Conservation (phyloP, 2,113 vertebrate species). For the Marmota monax region DNA sequence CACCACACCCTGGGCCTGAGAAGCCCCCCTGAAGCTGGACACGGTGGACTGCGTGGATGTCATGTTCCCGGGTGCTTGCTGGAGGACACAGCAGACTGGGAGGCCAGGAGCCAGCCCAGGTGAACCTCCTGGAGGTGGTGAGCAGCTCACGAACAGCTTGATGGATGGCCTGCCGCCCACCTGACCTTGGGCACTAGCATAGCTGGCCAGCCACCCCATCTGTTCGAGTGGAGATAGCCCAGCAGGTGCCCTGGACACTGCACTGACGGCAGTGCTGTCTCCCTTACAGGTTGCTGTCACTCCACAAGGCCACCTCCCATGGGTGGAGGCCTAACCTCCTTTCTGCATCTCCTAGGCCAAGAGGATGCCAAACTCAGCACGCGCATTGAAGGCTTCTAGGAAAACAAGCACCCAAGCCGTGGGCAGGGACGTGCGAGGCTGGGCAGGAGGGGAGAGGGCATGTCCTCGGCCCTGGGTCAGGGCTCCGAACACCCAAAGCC, state of each 20-base stretch:
- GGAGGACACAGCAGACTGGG: background rate
- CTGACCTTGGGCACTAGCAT: background rate
- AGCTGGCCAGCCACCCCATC: background rate
- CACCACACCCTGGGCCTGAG: background rate
- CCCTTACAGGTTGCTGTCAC: constrained; percentile 46
- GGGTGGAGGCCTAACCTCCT: constrained; percentile 26
- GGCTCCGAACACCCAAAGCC: background rate
- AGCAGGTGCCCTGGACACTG: no score
- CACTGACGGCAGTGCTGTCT: background rate
- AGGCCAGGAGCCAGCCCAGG: background rate
- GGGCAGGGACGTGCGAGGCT: background rate
- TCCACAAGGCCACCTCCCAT: background rate
- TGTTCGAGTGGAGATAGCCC: no score
- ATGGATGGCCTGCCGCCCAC: background rate
- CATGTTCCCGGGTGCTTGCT: background rate
- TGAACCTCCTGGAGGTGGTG: background rate
- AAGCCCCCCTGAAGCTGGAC: background rate
- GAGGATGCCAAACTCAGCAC: constrained; percentile 33
- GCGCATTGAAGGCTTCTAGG: background rate
- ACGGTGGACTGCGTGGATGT: no score
- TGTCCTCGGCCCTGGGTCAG: accelerated
- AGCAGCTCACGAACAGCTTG: background rate
- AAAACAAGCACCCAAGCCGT: background rate
- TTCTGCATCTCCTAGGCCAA: background rate
- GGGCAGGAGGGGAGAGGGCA: background rate